Percentiles rank a stretch among this genome's conserved stretches.
Conservation (phyloP, 2,888 invertebrate genomes). For the Drosophila diplacantha region DNA sequence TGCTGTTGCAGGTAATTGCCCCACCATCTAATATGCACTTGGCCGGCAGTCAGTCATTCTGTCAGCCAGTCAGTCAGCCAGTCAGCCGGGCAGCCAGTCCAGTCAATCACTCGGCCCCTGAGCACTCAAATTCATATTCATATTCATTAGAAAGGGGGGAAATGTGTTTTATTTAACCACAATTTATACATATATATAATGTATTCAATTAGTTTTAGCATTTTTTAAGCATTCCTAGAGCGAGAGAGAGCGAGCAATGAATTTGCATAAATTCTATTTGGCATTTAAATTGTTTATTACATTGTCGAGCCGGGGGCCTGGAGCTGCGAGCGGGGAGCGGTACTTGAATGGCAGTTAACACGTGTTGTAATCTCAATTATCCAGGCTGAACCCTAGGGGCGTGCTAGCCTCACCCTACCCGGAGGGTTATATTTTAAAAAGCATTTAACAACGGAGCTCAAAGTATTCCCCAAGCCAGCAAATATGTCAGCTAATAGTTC, state of each 20-base stretch:
- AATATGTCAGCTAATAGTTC: background rate
- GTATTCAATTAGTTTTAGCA: constrained; percentile 42
- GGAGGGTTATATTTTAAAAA: constrained; percentile 9
- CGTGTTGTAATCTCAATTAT: constrained; percentile 42
- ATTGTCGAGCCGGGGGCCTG: background rate
- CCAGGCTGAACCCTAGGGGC: constrained; percentile 19
- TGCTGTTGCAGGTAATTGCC: constrained; percentile 38
- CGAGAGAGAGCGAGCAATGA: constrained; percentile 9
- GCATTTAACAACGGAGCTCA: constrained; percentile 4
- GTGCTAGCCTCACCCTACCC: constrained; percentile 3
- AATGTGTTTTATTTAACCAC: constrained; percentile 1
- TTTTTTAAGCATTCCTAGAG: constrained; percentile 39
- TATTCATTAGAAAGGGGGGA: constrained; percentile 32
- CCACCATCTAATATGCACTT: constrained; percentile 52
- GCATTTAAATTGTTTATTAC: constrained; percentile 39
- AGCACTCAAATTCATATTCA: constrained; percentile 34
- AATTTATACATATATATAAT: constrained; percentile 13
- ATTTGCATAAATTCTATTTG: constrained; percentile 44
- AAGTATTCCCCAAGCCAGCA: background rate
- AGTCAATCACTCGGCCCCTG: constrained; percentile 30
- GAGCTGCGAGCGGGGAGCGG: background rate
- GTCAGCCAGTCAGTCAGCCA: constrained; percentile 26
- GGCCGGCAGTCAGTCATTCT: constrained; percentile 42
- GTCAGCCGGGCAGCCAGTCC: constrained; percentile 20
- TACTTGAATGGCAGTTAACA: constrained; percentile 33